Percentiles rank a stretch among this genome's conserved stretches.
These are phyloP conservation scores for Gadus macrocephalus DNA, from an alignment of 2,113 vertebrate genomes.

Conservation along the genomic window DNA sequence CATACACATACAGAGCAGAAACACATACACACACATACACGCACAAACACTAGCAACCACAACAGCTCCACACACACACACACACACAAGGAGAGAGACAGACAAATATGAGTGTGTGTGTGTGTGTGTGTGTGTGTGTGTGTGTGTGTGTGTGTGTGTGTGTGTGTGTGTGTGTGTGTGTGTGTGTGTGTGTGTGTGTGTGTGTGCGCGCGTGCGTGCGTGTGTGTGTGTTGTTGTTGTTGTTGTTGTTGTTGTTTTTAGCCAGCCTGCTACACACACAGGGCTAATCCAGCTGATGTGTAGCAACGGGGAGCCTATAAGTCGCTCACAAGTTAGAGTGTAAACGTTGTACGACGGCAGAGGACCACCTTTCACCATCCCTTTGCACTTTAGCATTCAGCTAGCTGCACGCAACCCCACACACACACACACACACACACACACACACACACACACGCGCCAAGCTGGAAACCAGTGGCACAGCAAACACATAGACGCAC, in stretches of 20 bases:
- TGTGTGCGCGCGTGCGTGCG: too few species aligned
- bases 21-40: too few species aligned
- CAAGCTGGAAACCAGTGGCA: too few species aligned
- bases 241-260: constrained; percentile 20
- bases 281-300: constrained; percentile 48
- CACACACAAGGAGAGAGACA: too few species aligned
- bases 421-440: constrained; percentile 23
- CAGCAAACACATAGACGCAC: neutral
- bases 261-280: constrained; percentile 35
- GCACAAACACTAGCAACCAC: too few species aligned
- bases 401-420: constrained; percentile 9
- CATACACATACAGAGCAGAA: too few species aligned
- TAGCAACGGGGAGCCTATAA: constrained; percentile 49
- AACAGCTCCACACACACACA: neutral
- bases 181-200: too few species aligned
- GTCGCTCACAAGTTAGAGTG: constrained; percentile 57
- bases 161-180: too few species aligned
- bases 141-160: too few species aligned
- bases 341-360: constrained; percentile 46
- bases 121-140: too few species aligned
- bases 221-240: constrained; percentile 14
- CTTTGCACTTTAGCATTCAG: constrained; percentile 45
- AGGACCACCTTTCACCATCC: constrained; percentile 21
- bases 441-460: neutral
- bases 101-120: too few species aligned